Conservation (phyloP, 2,888 invertebrate genomes). For the Ptychoptera albimana region DNA sequence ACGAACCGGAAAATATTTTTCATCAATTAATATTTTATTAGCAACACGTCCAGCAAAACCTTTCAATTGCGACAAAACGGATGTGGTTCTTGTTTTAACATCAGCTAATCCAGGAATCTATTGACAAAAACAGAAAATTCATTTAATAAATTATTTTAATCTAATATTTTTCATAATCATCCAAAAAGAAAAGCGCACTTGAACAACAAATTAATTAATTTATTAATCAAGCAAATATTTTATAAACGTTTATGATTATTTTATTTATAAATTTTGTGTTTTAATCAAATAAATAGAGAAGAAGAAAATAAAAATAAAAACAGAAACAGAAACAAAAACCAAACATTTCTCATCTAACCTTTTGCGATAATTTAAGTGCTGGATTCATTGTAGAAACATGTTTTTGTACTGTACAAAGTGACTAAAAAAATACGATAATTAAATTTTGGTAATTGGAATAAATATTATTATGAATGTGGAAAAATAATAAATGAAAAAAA, state of each 20-base stretch:
- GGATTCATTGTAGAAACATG: constrained; percentile 45
- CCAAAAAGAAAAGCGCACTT: background rate
- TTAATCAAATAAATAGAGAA: no score
- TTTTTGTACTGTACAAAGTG: constrained; percentile 43
- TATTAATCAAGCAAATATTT: no score
- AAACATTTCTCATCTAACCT: constrained; percentile 32
- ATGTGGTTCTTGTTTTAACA: constrained; percentile 36
- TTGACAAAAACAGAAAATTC: background rate
- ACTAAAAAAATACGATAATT: constrained; percentile 31
- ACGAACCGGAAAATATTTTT: constrained; percentile 54
- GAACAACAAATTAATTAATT: background rate
- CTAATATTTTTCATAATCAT: background rate
- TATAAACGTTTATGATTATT: no score
- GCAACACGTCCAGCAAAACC: constrained; percentile 9
- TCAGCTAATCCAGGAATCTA: constrained; percentile 39
- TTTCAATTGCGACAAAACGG: constrained; percentile 22
- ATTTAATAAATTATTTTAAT: background rate
- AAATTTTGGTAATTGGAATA: background rate
- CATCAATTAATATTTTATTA: constrained; percentile 41
- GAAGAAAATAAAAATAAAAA: no score
- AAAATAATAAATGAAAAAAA: constrained; percentile 5
- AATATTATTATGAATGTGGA: constrained; percentile 2
- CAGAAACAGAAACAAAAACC: background rate
- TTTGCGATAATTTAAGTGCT: constrained; percentile 45
- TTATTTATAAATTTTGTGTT: no score